Percentiles rank a stretch among this genome's conserved stretches.
These are phyloP conservation scores for Linurgus olivaceus DNA, from an alignment of 2,797 vertebrate species.

Conservation along the genomic window DNA sequence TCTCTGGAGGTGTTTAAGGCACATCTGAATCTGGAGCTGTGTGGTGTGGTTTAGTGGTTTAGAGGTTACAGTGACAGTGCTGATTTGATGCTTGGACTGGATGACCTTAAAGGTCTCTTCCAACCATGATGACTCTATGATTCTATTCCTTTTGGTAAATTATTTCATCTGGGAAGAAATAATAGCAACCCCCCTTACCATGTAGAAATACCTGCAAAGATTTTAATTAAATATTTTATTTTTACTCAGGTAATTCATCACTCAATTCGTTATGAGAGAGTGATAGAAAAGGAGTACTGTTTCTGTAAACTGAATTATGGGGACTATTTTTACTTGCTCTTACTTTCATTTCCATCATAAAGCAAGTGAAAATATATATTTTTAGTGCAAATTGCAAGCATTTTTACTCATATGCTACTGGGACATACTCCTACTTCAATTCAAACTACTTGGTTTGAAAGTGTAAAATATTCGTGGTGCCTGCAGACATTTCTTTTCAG, in stretches of 20 bases:
- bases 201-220: not conserved
- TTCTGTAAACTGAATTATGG: not conserved
- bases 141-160: not conserved
- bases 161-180: not conserved
- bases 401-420: not conserved
- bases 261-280: accelerated
- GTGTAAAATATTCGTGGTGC: not conserved
- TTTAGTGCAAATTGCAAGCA: not conserved
- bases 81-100: not conserved
- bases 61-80: not conserved
- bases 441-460: not conserved
- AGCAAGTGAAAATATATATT: not conserved
- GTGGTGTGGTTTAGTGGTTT: not conserved
- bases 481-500: not conserved
- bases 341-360: not conserved
- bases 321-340: not conserved
- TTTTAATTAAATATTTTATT: not conserved
- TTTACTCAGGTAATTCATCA: not conserved
- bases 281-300: not conserved
- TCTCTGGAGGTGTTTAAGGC: not conserved
- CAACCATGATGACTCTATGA: not conserved
- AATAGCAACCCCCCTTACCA: not conserved
- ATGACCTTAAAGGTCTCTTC: not conserved
- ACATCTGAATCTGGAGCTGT: not conserved
- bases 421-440: not conserved